Conservation (phyloP, 2,888 invertebrate genomes). For the Pimpla rufipes region DNA sequence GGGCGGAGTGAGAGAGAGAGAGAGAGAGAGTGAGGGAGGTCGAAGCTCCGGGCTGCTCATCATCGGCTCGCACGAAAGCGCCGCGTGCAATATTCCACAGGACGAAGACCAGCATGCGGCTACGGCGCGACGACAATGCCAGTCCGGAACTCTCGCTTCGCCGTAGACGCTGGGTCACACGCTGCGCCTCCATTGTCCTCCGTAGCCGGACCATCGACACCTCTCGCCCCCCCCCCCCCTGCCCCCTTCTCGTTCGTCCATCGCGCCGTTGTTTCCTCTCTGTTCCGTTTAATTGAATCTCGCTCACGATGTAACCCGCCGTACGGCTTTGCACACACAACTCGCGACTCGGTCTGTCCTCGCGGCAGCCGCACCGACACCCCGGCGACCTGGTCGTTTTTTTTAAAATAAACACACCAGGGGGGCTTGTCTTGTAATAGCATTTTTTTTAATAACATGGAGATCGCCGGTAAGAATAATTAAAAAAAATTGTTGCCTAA, state of each 20-base stretch:
- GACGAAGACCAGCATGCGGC: conserved; percentile 39
- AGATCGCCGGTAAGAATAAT: no score
- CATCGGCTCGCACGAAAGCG: conserved; percentile 7
- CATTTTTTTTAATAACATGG: no score
- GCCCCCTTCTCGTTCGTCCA: conserved; percentile 34
- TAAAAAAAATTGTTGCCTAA: no score
- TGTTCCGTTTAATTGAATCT: conserved; percentile 66
- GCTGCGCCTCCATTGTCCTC: conserved; percentile 62
- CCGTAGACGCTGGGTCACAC: conserved; percentile 56
- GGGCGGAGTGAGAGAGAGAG: no score
- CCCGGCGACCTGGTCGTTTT: conserved; percentile 29
- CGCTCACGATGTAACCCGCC: conserved; percentile 67
- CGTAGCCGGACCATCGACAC: conserved; percentile 60
- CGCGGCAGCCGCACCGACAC: conserved; percentile 9
- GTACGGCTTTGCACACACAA: conserved; percentile 43
- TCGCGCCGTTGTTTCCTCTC: conserved; percentile 35
- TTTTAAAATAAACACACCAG: not conserved
- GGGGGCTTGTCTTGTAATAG: not conserved
- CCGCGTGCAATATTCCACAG: conserved; percentile 56
- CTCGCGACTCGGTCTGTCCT: conserved; percentile 20
- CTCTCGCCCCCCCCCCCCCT: conserved; percentile 43
- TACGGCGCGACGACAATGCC: not conserved
- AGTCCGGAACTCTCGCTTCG: conserved; percentile 1
- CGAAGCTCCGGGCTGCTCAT: not conserved
- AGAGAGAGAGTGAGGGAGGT: no score